Base-by-base conservation (phyloP, 2,888 invertebrate species). In the Acrobasis consociella region DNA sequence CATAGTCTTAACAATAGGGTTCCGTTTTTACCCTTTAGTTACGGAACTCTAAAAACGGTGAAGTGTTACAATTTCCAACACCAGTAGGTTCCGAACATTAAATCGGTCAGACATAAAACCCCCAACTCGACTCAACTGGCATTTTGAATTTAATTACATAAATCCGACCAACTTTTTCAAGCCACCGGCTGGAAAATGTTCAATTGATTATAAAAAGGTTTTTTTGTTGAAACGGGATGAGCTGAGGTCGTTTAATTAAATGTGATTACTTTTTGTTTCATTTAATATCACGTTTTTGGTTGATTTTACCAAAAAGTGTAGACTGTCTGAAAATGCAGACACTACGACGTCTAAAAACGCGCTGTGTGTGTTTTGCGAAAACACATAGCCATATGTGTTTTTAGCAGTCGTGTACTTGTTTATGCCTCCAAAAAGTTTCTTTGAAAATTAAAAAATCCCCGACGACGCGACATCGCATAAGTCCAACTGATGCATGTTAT, bases 151-250 rank as follows among this genome's bases (percentile, higher is more conserved):
- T 79, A 78, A 78, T 74, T 73, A 73, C 72, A 74, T 69, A 71
- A 68, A 72, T 72, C 66, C 67, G 69, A 70, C 68, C 70, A 78
- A 77, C 75, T 79, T 76, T 77, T 77, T 72, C 72, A 69, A 69
- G 66, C 71, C 77, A 71, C 71, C 75, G 78, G 70, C 75, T 65
- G 77, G 81, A 80, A 83, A 82, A 82, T 81, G 75, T 73, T 67
- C 78, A 77, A 79, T 80, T 73, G 75, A 78, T 79, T 77, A 75
- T 77, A 81, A 77, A 78, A 81, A 80, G 75, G 74, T 73, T 76
- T 73, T 73, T 71, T 71, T 72, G 67, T 67, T 69, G 72, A 71
- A 66, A 63, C 65, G 16, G 7, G 16, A 31, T 31, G 31, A 31
- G 49, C 13, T 39, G 49, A 50, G 59, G 59, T 49, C 49, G 38